Evolutionary conservation across 2,797 vertebrate species (phyloP).

Genomic region (Chloroceryle inda): DNA sequence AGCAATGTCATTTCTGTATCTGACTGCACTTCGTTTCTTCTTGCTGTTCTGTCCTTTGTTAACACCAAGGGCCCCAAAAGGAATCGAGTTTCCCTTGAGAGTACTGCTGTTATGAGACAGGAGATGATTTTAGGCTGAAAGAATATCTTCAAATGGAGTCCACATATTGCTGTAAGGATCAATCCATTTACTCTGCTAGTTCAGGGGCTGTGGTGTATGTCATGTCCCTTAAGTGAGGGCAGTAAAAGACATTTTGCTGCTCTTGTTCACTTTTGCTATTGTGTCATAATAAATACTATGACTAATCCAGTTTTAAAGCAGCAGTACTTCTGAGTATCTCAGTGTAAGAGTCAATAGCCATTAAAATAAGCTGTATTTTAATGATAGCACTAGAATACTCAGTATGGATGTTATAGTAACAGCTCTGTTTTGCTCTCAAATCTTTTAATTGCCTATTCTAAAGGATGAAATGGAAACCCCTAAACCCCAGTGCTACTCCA

Average conservation of each 20-base stretch:
- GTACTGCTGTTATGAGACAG: not conserved
- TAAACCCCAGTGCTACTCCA: not conserved
- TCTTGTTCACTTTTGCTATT: not conserved
- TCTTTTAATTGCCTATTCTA: not conserved
- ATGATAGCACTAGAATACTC: not conserved
- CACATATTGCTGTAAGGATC: not conserved
- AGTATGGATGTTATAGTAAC: not conserved
- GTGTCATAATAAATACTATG: not conserved
- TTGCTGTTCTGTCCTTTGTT: not conserved
- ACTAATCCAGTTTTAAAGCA: not conserved
- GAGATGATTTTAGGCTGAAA: not conserved
- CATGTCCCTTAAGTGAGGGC: not conserved
- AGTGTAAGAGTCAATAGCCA: not conserved
- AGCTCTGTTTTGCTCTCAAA: not conserved
- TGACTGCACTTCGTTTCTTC: not conserved
- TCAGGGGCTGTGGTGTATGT: not conserved
- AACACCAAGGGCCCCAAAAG: not conserved
- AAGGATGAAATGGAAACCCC: not conserved
- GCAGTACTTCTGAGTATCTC: not conserved
- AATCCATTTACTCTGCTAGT: not conserved
- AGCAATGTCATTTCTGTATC: not conserved
- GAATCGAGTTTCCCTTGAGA: not conserved
- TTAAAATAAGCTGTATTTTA: not conserved
- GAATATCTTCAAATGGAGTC: not conserved
- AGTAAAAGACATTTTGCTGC: not conserved